Percentiles rank a stretch among this genome's conserved stretches.
phyloP scores from a whole-genome alignment of 2,113 vertebrate species.

The Mus pahari region DNA sequence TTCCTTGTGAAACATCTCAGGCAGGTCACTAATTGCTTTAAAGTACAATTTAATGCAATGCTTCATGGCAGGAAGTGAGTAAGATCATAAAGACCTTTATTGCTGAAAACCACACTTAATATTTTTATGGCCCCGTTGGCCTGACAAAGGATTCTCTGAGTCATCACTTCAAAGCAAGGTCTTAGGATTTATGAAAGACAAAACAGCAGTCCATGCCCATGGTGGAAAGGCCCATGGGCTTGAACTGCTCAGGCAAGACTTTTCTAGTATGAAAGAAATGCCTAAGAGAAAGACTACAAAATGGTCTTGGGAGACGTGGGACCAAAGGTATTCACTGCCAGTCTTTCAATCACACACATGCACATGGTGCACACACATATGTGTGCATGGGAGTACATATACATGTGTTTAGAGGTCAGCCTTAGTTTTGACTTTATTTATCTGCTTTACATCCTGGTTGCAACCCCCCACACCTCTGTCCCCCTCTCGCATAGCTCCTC shows the following conservation, averaged over 20 bases:
- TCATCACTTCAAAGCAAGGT: slow-evolving; percentile 87
- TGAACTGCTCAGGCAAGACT: slow-evolving; percentile 75
- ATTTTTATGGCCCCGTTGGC: slow-evolving; percentile 86
- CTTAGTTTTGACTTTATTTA: background rate
- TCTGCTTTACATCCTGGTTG: too few relatives aligned
- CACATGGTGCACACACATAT: background rate
- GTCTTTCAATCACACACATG: background rate
- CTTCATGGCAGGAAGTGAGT: slow-evolving; percentile 87
- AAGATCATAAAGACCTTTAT: slow-evolving; percentile 88
- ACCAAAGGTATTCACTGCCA: background rate
- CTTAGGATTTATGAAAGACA: slow-evolving; percentile 84
- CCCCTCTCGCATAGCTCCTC: too few relatives aligned
- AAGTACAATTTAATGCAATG: slow-evolving; percentile 87
- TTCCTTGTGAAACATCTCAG: slow-evolving; percentile 81
- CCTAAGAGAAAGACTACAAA: slow-evolving; percentile 51
- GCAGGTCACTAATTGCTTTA: slow-evolving; percentile 85
- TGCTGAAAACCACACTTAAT: slow-evolving; percentile 86
- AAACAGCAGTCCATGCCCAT: slow-evolving; percentile 70
- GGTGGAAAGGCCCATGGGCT: slow-evolving; percentile 56
- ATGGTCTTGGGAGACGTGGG: slow-evolving; percentile 61
- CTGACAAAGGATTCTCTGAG: slow-evolving; percentile 87
- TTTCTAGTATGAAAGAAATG: slow-evolving; percentile 73
- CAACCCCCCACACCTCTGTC: too few relatives aligned
- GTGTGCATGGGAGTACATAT: background rate
- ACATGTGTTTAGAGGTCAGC: background rate